phyloP scores from a whole-genome alignment of 2,797 vertebrate species.

The Podargus strigoides region DNA sequence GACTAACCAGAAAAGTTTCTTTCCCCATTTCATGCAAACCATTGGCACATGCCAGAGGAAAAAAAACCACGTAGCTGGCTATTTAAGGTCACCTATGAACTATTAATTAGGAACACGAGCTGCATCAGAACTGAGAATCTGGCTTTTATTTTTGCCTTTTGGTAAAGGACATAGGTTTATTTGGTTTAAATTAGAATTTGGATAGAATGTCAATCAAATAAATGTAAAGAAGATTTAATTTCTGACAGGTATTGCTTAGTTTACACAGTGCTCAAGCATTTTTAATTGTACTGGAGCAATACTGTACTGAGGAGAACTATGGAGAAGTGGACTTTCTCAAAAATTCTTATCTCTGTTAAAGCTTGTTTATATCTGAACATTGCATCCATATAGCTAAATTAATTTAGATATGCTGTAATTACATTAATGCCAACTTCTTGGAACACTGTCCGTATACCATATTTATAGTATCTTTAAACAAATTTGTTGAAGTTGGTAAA shows the following conservation, averaged over 20 bases:
- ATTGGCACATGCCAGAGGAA: not conserved
- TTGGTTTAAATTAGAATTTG: not conserved
- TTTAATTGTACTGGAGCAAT: not conserved
- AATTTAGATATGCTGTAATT: not conserved
- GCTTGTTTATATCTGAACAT: not conserved
- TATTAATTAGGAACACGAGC: not conserved
- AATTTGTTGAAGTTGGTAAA: not conserved
- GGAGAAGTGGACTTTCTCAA: not conserved
- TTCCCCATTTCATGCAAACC: not conserved
- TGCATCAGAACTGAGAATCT: not conserved
- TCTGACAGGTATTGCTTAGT: not conserved
- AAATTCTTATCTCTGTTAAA: not conserved
- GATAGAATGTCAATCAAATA: not conserved
- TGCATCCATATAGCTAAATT: not conserved
- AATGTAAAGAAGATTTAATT: not conserved
- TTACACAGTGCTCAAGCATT: not conserved
- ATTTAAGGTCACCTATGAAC: not conserved
- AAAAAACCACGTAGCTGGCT: not conserved
- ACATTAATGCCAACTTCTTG: not conserved
- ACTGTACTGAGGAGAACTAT: not conserved
- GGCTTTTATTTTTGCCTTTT: not conserved
- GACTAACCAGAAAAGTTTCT: not conserved
- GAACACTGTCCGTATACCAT: not conserved
- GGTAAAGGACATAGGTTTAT: not conserved
- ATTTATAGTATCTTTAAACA: not conserved